phyloP scores from a whole-genome alignment of 2,797 vertebrate species.

The Arctocebus calabarensis region DNA sequence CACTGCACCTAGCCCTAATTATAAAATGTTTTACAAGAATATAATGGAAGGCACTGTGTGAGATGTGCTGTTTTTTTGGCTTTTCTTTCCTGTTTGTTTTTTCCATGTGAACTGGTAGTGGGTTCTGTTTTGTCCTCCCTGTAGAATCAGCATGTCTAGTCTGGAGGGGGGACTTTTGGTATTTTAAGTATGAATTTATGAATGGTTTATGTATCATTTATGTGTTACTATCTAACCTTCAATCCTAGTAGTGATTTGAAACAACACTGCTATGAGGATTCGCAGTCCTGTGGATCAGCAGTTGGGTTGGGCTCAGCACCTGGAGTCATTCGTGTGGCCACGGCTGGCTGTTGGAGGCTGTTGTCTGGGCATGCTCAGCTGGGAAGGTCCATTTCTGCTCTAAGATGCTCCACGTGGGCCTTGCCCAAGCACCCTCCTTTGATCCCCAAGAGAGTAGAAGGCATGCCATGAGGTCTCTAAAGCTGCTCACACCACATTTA shows the following conservation, averaged over 20 bases:
- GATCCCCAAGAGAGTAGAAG: not conserved
- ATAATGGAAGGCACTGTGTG: rapidly evolving
- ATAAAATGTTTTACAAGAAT: too few species aligned
- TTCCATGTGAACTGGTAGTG: not conserved
- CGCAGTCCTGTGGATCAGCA: not conserved
- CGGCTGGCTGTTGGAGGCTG: not conserved
- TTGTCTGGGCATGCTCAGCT: not conserved
- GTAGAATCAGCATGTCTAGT: not conserved
- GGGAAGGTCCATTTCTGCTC: too few species aligned
- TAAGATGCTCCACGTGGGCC: not conserved
- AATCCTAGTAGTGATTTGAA: not conserved
- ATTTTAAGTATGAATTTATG: not conserved
- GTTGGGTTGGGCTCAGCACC: not conserved
- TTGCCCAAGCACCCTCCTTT: not conserved
- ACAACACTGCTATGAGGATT: rapidly evolving
- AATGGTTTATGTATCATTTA: not conserved
- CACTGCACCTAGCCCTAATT: too few species aligned
- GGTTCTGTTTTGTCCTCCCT: too few species aligned
- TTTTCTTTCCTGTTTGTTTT: not conserved
- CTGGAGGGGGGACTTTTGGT: not conserved
- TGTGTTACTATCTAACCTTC: too few species aligned
- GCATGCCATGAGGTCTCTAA: not conserved
- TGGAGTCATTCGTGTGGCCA: rapidly evolving
- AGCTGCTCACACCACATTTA: rapidly evolving
- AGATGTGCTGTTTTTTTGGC: not conserved